phyloP scores from a whole-genome alignment of 2,113 vertebrate species.

The Dolichallabes microphthalmus region DNA sequence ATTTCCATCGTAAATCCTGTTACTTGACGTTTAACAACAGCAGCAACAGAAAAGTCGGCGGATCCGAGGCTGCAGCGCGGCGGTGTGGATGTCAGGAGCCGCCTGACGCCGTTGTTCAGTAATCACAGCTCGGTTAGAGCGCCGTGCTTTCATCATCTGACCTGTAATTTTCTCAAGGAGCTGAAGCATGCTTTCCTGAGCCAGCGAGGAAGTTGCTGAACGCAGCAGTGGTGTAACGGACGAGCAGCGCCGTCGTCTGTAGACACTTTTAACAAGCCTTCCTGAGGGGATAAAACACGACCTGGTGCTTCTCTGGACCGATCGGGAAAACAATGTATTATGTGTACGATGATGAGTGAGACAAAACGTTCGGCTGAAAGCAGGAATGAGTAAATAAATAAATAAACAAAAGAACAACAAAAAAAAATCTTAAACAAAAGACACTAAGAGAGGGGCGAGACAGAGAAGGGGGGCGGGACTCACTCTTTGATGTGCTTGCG shows the following conservation, averaged over 20 bases:
- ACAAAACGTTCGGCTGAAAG: not conserved
- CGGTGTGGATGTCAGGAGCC: not conserved
- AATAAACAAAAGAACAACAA: not conserved
- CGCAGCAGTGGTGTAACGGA: slow-evolving; percentile 5
- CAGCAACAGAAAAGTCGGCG: not conserved
- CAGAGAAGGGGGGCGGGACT: slow-evolving; percentile 55
- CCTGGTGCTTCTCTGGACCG: not conserved
- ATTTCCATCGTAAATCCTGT: not conserved
- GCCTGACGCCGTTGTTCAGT: not conserved
- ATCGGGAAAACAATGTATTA: not conserved
- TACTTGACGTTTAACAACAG: not conserved
- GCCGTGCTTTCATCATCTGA: not conserved
- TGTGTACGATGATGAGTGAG: not conserved
- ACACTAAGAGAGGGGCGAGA: not conserved
- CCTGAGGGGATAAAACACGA: slow-evolving; percentile 10
- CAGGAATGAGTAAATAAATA: not conserved
- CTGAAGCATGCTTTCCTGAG: not conserved
- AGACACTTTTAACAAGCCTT: slow-evolving; percentile 33
- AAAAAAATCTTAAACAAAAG: not conserved
- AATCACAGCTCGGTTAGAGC: not conserved
- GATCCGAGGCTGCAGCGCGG: not conserved
- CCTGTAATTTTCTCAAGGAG: slow-evolving; percentile 9
- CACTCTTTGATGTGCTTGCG: slow-evolving; percentile 94
- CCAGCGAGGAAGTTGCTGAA: slow-evolving; percentile 20
- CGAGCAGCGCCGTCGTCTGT: slow-evolving; percentile 43